Evolutionary conservation across 2,797 vertebrate genomes (phyloP), one percentile per base, ranked within the genome.

Genomic region (Oreortyx pictus): DNA sequence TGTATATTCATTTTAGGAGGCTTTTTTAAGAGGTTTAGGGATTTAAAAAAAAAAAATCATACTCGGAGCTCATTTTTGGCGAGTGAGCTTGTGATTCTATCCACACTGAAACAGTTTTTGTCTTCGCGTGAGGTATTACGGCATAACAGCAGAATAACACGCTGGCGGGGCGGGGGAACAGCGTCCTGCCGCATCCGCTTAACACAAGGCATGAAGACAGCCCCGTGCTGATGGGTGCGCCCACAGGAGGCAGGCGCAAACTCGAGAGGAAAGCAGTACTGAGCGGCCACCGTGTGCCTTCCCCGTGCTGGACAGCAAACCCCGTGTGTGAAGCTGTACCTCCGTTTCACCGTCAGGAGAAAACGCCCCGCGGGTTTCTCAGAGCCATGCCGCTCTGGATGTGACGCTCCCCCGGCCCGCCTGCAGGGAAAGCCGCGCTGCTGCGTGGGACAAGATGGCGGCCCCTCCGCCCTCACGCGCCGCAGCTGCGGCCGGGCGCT

Each of bases 401-500:
- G 25, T 35, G 50, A 60, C 50, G 56, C 64, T 11, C 82, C 41
- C 8, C 6, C 46, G 13, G 14, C 37, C 44, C 27, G 6, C 7
- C 9, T 6, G 0, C 22, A 17, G 25, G 23, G 18, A 43, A 61
- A 39, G 43, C 56, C 1, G 0, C 2, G 29, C 23, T 70, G 27
- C 39, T 61, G 33, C 0, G 23, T 12, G 57, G 2, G 4, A 13
- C 35, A 61, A 66, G 44, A 56, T 43, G 50, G 79, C 17, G 27
- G 41, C 7, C 14, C 16, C 14, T 50, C 16, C 3, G 13, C 22
- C 31, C 54, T 54, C 49, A 33, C 61, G 13, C 52, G 11, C n/a
- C 27, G 1, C 54, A 5, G 33, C 0, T 19, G 39, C 2, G 0
- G 31, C 3, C 0, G 0, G 39, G 29, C 0, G 0, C 49, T 18